Base-by-base conservation (phyloP, 2,113 vertebrate genomes). In the Rhynchomys soricoides region DNA sequence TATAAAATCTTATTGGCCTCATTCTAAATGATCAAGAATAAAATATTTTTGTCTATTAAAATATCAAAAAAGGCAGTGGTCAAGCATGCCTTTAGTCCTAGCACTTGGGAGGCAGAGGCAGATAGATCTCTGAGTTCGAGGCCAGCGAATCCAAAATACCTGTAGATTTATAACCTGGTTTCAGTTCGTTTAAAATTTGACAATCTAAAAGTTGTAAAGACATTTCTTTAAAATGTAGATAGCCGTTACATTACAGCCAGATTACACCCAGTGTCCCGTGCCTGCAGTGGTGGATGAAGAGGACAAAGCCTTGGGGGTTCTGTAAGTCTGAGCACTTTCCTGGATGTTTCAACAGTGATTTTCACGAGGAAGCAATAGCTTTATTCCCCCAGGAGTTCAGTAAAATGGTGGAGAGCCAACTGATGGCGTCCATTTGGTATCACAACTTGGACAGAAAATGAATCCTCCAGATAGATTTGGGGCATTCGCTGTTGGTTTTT, bases 1-100 rank as follows among this genome's bases (percentile, higher is more conserved):
- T 87, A 57, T 48, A 26, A 75, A 29, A 91, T 75, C 68, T 91
- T 87, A 85, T 10, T 74, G 37, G 3, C 11, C 19, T 2, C 48
- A 90, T 64, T 75, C 66, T 64, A 40, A 90, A 93, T 37, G 34
- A 89, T 83, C 75, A 83, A 91, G 13, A 50, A 70, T 64, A 91
- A 91, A 88, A 75, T 74, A 86, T 73, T 86, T 45, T 81, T 62
- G 34, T 59, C 68, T 86, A 7, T 40, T 57, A n/a, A 78, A 64
- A 64, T 73, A 73, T 22, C 37, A 73, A 73, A 70, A 70, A n/a
- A 68, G 64, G 64, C 64, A 68, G 29, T 68, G 12, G 12, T 68
- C 3, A 31, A 34, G 29, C 4, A 68, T 34, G 4, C 12, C 64
- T 68, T 68, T 68, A 68, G 29, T 68, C 12, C 64, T 31, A 68